A percentile compares a stretch with the other conserved stretches of the same genome.
phyloP scores from a whole-genome alignment of 2,113 vertebrate species.

The Syrmaticus mikado region DNA sequence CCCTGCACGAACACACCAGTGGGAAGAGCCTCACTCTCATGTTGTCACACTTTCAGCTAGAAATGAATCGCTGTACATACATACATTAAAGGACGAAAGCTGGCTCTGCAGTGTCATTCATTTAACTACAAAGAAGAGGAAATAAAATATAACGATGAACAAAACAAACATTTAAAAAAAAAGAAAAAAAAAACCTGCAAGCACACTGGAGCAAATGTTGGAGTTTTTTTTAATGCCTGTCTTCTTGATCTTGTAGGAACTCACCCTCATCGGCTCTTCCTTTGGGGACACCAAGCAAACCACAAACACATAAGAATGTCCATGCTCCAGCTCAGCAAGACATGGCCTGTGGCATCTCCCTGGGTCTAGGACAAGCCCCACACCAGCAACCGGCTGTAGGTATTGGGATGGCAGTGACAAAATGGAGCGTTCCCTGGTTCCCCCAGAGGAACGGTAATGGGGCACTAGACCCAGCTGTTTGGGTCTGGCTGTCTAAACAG shows the following conservation, averaged over 20 bases:
- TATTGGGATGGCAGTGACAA: background rate
- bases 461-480: background rate
- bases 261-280: background rate
- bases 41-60: background rate
- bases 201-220: background rate
- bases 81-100: background rate
- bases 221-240: background rate
- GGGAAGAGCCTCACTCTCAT: background rate
- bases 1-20: background rate
- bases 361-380: background rate
- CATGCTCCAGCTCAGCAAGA: background rate
- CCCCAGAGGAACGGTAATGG: background rate
- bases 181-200: background rate
- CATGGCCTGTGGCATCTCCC: background rate
- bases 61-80: background rate
- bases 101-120: background rate
- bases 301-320: conserved; percentile 14
- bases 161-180: background rate
- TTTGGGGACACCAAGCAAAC: conserved; percentile 38
- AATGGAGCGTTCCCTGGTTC: background rate
- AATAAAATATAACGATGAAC: background rate
- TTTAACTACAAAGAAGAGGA: background rate
- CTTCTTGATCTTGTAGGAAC: background rate
- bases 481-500: conserved; percentile 43
- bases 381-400: background rate